These are phyloP conservation scores for Palloptera scutellata DNA, from an alignment of 2,888 invertebrate species.

Conservation along the genomic window DNA sequence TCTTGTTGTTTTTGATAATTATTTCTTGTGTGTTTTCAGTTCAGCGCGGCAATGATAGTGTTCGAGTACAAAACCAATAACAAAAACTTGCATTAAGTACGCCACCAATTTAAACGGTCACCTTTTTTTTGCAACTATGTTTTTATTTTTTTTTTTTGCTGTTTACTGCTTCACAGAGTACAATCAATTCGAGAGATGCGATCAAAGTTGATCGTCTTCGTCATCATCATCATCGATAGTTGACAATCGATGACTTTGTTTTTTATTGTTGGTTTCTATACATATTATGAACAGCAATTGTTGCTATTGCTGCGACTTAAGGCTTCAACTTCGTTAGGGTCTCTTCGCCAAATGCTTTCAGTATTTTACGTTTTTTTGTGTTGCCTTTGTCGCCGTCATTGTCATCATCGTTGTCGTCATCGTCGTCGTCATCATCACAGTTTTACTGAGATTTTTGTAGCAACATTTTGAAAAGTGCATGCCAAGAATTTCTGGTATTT, in stretches of 20 bases:
- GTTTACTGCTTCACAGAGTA: too few relatives aligned
- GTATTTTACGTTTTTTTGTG: slow-evolving; percentile 31
- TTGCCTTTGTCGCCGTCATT: slow-evolving; percentile 7
- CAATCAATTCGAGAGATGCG: slow-evolving; percentile 11
- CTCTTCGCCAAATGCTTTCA: slow-evolving; percentile 26
- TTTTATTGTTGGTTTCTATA: slow-evolving; percentile 26
- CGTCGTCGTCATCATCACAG: slow-evolving; percentile 28
- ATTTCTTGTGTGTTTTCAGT: not conserved
- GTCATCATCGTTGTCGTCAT: not conserved
- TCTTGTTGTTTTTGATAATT: slow-evolving; percentile 11
- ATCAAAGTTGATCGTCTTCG: slow-evolving; percentile 11
- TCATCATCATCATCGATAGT: slow-evolving; percentile 2
- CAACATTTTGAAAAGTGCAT: slow-evolving; percentile 14
- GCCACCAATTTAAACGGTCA: slow-evolving; percentile 31
- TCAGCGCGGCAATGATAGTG: not conserved
- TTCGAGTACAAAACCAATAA: not conserved
- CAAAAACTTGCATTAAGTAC: slow-evolving; percentile 9
- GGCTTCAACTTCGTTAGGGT: not conserved
- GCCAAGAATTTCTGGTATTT: slow-evolving; percentile 42
- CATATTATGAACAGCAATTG: not conserved
- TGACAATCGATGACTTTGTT: slow-evolving; percentile 22
- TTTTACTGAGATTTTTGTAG: slow-evolving; percentile 27
- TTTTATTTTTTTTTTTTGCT: too few relatives aligned
- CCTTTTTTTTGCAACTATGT: slow-evolving; percentile 4
- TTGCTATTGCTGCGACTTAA: slow-evolving; percentile 19